Evolutionary conservation across 1,140 invertebrate species (phyloP).

Genomic region (Glomeris maerens): DNA sequence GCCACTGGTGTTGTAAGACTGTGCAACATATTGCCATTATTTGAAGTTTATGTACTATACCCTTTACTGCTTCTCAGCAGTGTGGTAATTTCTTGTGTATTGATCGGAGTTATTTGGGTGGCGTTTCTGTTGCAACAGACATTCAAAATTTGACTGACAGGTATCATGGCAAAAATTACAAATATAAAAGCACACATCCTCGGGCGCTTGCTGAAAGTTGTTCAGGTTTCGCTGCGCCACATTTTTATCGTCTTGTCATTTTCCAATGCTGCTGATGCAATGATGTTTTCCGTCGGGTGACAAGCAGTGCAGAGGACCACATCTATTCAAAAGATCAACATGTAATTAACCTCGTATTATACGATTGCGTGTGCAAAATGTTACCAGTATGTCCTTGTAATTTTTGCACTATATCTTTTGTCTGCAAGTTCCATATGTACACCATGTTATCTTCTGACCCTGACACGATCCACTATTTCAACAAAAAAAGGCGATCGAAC

Average conservation of each 20-base stretch:
- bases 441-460: constrained; percentile 99
- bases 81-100: no score
- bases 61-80: no score
- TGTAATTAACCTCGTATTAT: constrained; percentile 5
- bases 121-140: no score
- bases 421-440: constrained; percentile 99
- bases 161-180: no score
- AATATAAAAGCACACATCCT: no score
- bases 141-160: no score
- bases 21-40: no score
- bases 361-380: constrained; percentile 1
- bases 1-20: no score
- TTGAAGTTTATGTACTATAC: no score
- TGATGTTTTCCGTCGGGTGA: constrained; percentile 97
- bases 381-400: constrained; percentile 84
- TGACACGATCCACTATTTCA: constrained; percentile 91
- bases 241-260: constrained; percentile 98
- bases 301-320: constrained; percentile 95
- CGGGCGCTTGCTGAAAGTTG: no score
- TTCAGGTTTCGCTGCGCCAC: constrained; percentile 96
- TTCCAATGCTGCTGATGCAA: constrained; percentile 94
- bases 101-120: no score
- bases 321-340: constrained; percentile 45
- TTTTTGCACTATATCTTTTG: constrained; percentile 98
- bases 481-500: constrained; percentile 19